Conservation (phyloP, 2,113 vertebrate genomes). For the Ranitomeya variabilis region DNA sequence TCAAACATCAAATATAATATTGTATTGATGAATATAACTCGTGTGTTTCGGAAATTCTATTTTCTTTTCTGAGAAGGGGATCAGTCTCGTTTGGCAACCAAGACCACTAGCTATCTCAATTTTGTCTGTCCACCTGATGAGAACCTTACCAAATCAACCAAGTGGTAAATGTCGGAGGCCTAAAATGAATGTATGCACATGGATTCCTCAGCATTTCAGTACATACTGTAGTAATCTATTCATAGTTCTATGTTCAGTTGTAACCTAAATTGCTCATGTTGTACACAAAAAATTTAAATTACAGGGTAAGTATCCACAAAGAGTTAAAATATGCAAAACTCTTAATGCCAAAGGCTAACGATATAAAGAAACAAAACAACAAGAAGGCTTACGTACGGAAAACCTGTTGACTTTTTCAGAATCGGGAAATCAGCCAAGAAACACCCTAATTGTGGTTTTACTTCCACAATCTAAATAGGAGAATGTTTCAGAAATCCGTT, state of each 20-base stretch:
- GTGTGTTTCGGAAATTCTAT: not conserved
- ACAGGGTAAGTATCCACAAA: not conserved
- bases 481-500: not conserved
- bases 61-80: not conserved
- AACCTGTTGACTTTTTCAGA: not conserved
- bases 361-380: not conserved
- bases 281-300: not conserved
- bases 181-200: not conserved
- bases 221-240: not conserved
- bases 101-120: not conserved
- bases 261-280: not conserved
- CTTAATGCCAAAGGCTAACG: constrained; percentile 4
- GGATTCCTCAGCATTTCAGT: not conserved
- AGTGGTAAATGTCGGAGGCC: too few relatives aligned
- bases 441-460: not conserved
- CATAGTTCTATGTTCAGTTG: too few relatives aligned
- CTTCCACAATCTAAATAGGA: not conserved
- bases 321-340: not conserved
- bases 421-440: not conserved
- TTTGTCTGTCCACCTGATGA: too few relatives aligned
- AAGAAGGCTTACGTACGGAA: not conserved
- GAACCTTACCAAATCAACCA: too few relatives aligned
- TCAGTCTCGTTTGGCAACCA: not conserved
- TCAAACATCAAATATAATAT: not conserved
- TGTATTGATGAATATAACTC: not conserved